Evolutionary conservation across 2,888 invertebrate species (phyloP).

Genomic region (Drosophila lutescens): DNA sequence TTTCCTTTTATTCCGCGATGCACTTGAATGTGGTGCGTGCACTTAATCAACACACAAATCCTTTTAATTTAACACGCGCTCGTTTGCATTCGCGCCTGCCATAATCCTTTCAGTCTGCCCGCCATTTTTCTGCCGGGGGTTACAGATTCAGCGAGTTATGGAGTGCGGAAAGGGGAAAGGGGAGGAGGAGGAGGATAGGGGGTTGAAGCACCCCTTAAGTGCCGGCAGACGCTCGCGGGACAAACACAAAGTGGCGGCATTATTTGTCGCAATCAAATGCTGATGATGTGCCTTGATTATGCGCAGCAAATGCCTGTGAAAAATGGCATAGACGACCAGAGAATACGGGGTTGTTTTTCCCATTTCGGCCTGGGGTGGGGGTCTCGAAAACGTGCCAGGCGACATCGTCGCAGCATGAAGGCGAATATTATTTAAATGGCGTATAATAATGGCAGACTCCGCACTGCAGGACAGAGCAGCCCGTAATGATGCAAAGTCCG

Average conservation of each 20-base stretch:
- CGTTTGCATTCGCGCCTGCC: slow-evolving; percentile 32
- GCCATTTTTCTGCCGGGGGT: slow-evolving; percentile 65
- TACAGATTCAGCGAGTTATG: not conserved
- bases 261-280: slow-evolving; percentile 84
- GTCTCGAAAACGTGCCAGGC: slow-evolving; percentile 53
- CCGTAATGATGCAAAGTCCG: slow-evolving; percentile 82
- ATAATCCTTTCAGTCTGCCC: slow-evolving; percentile 38
- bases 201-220: slow-evolving; percentile 42
- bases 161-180: slow-evolving; percentile 5
- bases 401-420: slow-evolving; percentile 73
- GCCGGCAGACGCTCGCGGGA: slow-evolving; percentile 39
- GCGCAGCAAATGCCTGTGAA: slow-evolving; percentile 65
- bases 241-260: slow-evolving; percentile 82
- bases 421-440: slow-evolving; percentile 83
- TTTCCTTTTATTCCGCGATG: slow-evolving; percentile 24
- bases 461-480: slow-evolving; percentile 57
- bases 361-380: slow-evolving; percentile 37
- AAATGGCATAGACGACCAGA: slow-evolving; percentile 51
- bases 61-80: slow-evolving; percentile 76
- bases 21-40: slow-evolving; percentile 33
- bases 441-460: slow-evolving; percentile 83
- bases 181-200: not conserved
- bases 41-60: slow-evolving; percentile 81
- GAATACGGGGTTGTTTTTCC: slow-evolving; percentile 31
- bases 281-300: slow-evolving; percentile 83